A percentile compares a stretch with the other conserved stretches of the same genome.
Conservation (phyloP, 2,888 invertebrate species). For the Cephus pygmeus region DNA sequence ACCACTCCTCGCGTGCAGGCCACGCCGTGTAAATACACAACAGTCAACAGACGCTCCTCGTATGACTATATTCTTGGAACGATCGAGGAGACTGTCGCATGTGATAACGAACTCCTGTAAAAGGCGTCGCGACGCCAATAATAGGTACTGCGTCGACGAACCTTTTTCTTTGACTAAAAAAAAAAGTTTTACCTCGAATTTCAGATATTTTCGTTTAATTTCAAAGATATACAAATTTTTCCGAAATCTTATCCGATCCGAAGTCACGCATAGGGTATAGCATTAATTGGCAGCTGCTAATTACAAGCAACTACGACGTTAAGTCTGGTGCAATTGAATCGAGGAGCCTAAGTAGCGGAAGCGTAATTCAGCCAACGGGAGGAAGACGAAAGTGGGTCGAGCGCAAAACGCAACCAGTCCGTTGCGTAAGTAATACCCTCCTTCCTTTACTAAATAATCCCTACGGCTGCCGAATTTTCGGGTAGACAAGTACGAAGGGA, state of each 20-base stretch:
- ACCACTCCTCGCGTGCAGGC: neutral
- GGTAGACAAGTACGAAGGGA: neutral
- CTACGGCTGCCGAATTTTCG: neutral
- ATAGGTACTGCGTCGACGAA: neutral
- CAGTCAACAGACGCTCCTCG: constrained; percentile 20
- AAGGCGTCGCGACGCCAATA: neutral
- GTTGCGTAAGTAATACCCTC: neutral
- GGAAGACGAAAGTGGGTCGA: neutral
- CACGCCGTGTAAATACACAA: constrained; percentile 20
- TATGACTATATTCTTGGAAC: constrained; percentile 22
- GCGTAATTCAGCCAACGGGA: neutral
- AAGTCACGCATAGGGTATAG: neutral
- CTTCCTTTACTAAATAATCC: too few relatives aligned
- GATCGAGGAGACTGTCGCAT: constrained; percentile 2
- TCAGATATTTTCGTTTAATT: too few relatives aligned
- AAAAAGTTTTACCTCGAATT: too few relatives aligned
- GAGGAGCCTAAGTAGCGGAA: neutral
- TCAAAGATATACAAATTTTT: neutral
- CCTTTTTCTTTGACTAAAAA: too few relatives aligned
- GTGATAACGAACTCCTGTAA: neutral
- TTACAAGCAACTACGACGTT: neutral
- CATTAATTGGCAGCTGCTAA: neutral
- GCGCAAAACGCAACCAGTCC: neutral
- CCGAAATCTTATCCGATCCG: neutral
- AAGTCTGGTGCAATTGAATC: neutral